Base-by-base conservation (phyloP, 35 echinoderm and acorn worm genomes). In the Amphiura filiformis region DNA sequence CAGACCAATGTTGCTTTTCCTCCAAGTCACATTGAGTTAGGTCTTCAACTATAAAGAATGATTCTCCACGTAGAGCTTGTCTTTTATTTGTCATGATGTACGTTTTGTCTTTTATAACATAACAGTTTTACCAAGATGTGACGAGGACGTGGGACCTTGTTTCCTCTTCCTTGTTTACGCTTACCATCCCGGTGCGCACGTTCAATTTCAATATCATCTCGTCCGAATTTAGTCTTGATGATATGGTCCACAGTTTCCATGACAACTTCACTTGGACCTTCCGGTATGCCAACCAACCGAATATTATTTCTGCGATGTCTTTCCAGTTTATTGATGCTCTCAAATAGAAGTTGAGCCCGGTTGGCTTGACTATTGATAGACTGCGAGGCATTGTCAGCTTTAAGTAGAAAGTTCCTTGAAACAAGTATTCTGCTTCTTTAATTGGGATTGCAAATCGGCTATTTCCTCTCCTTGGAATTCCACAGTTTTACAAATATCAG, bases 401-500 rank as follows among this genome's bases (percentile, higher is more conserved):
- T n/a, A 26, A 2, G 28, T 70, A 70, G 28, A 70, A 11, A 70
- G 61, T 70, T 70, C 61, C 9, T 70, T n/a, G 3, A 70, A 11
- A 70, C 61, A n/a, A 11, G 28, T 15, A 11, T 18, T 70, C 9
- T 70, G 61, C 61, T 70, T n/a, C 61, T 70, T 70, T 15, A 70
- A 23, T 26, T 30, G 15, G 61, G 61, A 15, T 70, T 11, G 61
- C 26, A 70, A 70, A 70, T 70, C 61, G 2, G 61, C 7, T 11
- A 70, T 70, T 70, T 70, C 61, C 26, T 70, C 61, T n/a, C 61
- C 61, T 70, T 70, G 61, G 3, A 70, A 70, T 30, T 70, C 61
- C 7, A 30, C 61, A 70, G 28, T 30, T 70, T 70, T 18, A n/a
- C 61, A 70, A n/a, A 70, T 70, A 70, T 70, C 61, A 11, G n/a